Conservation (phyloP, 30 jellyfish, hydroid and myxozoan genomes). For the Cassiopea andromeda region DNA sequence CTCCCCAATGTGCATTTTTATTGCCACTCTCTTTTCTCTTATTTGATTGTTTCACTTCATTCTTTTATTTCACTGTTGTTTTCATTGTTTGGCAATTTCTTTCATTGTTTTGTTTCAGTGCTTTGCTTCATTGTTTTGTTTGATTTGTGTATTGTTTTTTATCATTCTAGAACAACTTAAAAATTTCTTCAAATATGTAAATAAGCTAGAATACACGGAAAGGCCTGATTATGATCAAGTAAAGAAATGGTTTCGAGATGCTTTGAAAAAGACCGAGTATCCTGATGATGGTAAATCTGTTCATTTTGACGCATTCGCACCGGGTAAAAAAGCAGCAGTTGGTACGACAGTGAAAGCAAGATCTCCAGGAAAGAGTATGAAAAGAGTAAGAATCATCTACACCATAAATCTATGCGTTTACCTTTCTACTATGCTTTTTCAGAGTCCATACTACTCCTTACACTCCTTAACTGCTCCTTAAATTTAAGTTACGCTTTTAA, state of each 20-base stretch:
- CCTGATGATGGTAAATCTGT: conserved; percentile 86
- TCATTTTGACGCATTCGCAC: conserved; percentile 10
- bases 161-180: conserved; percentile 55
- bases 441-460: too few species aligned
- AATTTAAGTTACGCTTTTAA: too few species aligned
- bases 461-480: too few species aligned
- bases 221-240: conserved; percentile 78
- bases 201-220: conserved; percentile 70
- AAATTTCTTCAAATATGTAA: conserved; percentile 63
- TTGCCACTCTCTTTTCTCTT: too few species aligned
- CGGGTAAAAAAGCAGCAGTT: conserved; percentile 7
- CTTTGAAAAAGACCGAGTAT: conserved; percentile 46
- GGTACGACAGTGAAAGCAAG: background rate
- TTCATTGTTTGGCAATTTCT: too few species aligned
- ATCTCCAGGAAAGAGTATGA: background rate
- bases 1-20: too few species aligned
- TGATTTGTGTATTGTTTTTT: background rate
- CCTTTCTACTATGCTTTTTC: background rate
- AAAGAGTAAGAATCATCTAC: background rate
- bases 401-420: background rate
- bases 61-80: too few species aligned
- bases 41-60: too few species aligned
- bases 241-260: conserved; percentile 65
- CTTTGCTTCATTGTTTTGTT: background rate
- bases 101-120: background rate